Evolutionary conservation across 1,140 invertebrate species (phyloP).

Genomic region (Drosophila cardini): DNA sequence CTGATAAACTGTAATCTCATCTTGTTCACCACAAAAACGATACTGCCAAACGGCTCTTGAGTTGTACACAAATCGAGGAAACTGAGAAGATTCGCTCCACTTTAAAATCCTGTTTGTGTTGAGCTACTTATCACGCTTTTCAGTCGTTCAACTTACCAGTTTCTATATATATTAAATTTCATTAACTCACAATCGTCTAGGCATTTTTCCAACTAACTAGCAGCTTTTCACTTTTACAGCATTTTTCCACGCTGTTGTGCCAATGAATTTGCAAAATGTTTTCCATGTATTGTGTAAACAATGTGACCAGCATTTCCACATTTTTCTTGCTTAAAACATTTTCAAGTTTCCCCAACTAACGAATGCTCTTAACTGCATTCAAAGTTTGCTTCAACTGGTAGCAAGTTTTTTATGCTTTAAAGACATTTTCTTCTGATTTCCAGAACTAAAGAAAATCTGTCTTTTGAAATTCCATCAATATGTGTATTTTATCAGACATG

Average conservation of each 20-base stretch:
- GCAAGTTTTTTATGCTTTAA: background rate
- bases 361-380: background rate
- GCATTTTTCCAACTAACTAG: background rate
- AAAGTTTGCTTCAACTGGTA: background rate
- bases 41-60: conserved; percentile 23
- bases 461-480: background rate
- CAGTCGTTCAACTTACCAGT: conserved; percentile 33
- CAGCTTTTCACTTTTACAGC: conserved; percentile 57
- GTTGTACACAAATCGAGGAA: background rate
- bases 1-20: conserved; percentile 53
- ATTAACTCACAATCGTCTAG: background rate
- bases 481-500: conserved; percentile 39
- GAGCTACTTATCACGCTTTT: background rate
- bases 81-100: conserved; percentile 2
- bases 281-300: conserved; percentile 66
- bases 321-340: too few species aligned
- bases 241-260: conserved; percentile 69
- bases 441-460: background rate
- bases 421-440: background rate
- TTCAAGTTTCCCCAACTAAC: background rate
- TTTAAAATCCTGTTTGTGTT: conserved; percentile 31
- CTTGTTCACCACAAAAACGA: conserved; percentile 36
- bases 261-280: conserved; percentile 80
- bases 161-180: conserved; percentile 1
- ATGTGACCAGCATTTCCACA: conserved; percentile 36